Base-by-base conservation (phyloP, 53 echinoderm and acorn worm species). In the Hippasteria phrygiana region DNA sequence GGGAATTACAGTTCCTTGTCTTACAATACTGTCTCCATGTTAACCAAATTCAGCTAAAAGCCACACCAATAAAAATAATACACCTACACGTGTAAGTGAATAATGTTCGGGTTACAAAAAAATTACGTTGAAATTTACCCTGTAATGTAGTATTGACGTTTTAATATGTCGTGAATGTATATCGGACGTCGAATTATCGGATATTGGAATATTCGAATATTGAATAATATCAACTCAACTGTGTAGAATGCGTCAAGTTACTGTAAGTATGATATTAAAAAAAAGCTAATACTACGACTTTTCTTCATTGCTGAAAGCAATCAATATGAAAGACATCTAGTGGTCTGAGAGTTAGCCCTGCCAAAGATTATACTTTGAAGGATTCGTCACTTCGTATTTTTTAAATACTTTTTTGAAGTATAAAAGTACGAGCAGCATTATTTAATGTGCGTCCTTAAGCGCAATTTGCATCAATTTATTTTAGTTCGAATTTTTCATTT, bases 291-390 rank as follows among this genome's bases (percentile, higher is more conserved):
- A 33, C 75, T 75, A 75, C 75, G 17, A 28, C 29, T 8, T 50
- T 46, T 46, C 32, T 47, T 27, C 35, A 75, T 50, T 75, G 75
- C 75, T 12, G 14, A 75, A 1, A 0, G 75, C 50, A 75, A 75
- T 75, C 37, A 75, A 3, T 32, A 2, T 75, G 75, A 75, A 75
- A 75, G 75, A 75, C 75, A 18, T 46, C 43, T 32, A 48, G 75
- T 75, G 50, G 75, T 75, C 13, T n/a, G 75, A 41, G 43, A 73
- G 43, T 73, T 42, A n/a, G 40, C 41, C 73, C 43, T 18, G 9
- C 35, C 73, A 73, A 73, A 73, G 43, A n/a, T 4, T 34, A 73
- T 26, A 73, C 22, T n/a, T 73, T 73, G 69, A 33, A 26, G 34
- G 69, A 67, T 59, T 59, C 26, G n/a, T n/a, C n/a, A n/a, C n/a